Evolutionary conservation across 2,888 invertebrate species (phyloP), one percentile per base, ranked within the genome.

Genomic region (Rotaria macrura): DNA sequence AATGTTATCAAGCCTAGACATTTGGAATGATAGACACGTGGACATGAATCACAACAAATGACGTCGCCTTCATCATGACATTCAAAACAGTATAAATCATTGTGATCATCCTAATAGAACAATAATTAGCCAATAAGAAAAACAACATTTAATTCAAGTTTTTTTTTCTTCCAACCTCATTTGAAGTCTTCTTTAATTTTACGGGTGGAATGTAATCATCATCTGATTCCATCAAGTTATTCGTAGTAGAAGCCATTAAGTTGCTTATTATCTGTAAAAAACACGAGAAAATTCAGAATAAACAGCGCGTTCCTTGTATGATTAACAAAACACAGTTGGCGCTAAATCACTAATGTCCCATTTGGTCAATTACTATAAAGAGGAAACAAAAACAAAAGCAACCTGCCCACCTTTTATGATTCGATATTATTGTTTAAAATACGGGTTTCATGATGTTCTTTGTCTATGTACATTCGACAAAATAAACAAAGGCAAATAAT

Each of bases 11-110:
- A 88, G 54, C 87, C 89, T 83, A 91, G 92, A 91, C 97, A 97
- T 89, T 93, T 94, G 25, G 92, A 92, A 91, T 97, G 97, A 92
- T 93, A 96, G 1, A 94, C 93, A 47, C 96, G 92, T 5, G 95
- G 94, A 90, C 97, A 97, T 38, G 94, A 93, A 52, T 94, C 94
- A 90, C 96, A 96, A 86, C 89, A 89, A 49, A 90, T 88, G 49
- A 89, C 87, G 20, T 87, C 87, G 20, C 90, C 90, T 83, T 94
- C 93, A 89, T 94, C 93, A 89, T 96, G 95, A 89, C 97, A 97
- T 87, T 94, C 92, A 96, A 96, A 97, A 91, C 97, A 97, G 90
- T 94, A 96, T 29, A 93, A 92, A 90, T 96, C 95, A 89, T 91
- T 89, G 40, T 87, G 49, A 29, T 87, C 84, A 20, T 85, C 84